Percentiles rank a stretch among this genome's conserved stretches.
phyloP scores from a whole-genome alignment of 2,113 vertebrate species.

The rabbit (Oryctolagus cuniculus) region mOryCun1.1 NC_091441.1:48941001-48941500 shows the following conservation, averaged over 20 bases:
- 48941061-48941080: constrained; percentile 50
- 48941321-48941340: constrained; percentile 61
- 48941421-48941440: constrained; percentile 79
- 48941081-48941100: constrained; percentile 7
- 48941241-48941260: background rate
- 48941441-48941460: constrained; percentile 79
- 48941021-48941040: constrained; percentile 44
- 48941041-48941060: constrained; percentile 56
- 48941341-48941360: constrained; percentile 73
- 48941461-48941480: constrained; percentile 79
- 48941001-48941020: background rate
- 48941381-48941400: constrained; percentile 76
- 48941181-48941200: constrained; percentile 21
- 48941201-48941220: background rate
- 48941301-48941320: background rate
- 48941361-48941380: constrained; percentile 80
- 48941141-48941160: constrained; percentile 12
- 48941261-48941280: background rate
- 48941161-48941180: constrained; percentile 2
- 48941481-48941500: constrained; percentile 76
- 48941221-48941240: constrained; percentile 49
- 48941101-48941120: constrained; percentile 49
- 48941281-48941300: constrained; percentile 54
- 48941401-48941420: constrained; percentile 85
- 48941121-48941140: constrained; percentile 50